Evolutionary conservation across 2,113 vertebrate species (phyloP), one percentile per base, ranked within the genome.

Genomic region (Pedetes capensis): DNA sequence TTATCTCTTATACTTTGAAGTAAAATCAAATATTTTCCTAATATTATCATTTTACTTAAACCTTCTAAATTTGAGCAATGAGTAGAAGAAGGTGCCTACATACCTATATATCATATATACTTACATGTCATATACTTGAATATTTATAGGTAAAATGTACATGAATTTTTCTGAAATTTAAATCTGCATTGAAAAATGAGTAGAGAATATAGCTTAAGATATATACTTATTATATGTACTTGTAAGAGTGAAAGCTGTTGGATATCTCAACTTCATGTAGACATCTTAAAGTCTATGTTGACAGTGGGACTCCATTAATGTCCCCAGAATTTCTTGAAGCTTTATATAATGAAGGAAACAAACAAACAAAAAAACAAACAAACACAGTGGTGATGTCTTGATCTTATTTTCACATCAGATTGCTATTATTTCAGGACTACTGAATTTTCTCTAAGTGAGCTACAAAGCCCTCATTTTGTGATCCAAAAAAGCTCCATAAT

Each of bases 391-490:
- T 7, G 16, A 51, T 85, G 8, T 59, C 49, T 79, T 95, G 22
- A 93, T 87, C n/a, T 80, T 80, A 89, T 95, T 96, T 97, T 86
- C 6, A 87, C 61, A 55, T 75, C 7, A 94, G 42, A 55, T 39
- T 71, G 2, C 57, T 94, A 25, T 90, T 95, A 82, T 71, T 82
- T 69, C 2, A 80, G 10, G 25, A 91, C 20, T 57, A 39, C 12
- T 86, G 6, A 68, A 55, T 79, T 93, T 93, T 95, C 20, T 13
- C 16, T 82, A 95, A 84, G 68, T 82, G 29, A 95, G 16, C 10
- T 80, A 16, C 10, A 76, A 83, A 61, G 34, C 18, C 34, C 64
- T 89, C 53, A 39, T 64, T 76, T 79, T 95, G 47, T 90, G 51
- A 93, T 66, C 22, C 9, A n/a, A 37, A 20, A 90, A 80, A 64